These are phyloP conservation scores for Platichthys stellatus DNA, from an alignment of 2,113 vertebrate genomes.

Conservation along the genomic window DNA sequence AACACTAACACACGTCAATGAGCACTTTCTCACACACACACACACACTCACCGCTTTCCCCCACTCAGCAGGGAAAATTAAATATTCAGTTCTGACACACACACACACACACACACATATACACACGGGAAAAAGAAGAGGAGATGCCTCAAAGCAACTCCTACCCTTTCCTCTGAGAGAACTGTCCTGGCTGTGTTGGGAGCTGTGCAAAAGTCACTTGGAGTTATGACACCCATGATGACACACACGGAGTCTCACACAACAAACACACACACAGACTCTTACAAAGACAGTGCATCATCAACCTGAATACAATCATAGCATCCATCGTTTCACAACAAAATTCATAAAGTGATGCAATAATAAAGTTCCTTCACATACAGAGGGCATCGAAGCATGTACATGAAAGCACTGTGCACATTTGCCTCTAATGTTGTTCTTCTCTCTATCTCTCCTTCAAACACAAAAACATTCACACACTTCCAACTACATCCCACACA, in stretches of 20 bases:
- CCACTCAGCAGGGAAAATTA: slow-evolving; percentile 32
- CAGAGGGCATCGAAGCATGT: background rate
- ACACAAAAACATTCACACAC: slow-evolving; percentile 10
- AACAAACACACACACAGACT: background rate
- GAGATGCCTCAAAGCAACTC: slow-evolving; percentile 48
- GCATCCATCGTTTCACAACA: background rate
- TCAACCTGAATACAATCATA: slow-evolving; percentile 23
- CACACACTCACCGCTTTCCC: slow-evolving; percentile 12
- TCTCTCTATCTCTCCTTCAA: slow-evolving; percentile 2
- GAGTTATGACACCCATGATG: slow-evolving; percentile 3
- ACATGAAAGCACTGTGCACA: background rate
- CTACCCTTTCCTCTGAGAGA: slow-evolving; percentile 42
- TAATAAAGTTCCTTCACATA: background rate
- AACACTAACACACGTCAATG: slow-evolving; percentile 55
- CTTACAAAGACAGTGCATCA: slow-evolving; percentile 20
- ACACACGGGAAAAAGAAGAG: background rate
- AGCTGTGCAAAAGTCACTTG: slow-evolving; percentile 7
- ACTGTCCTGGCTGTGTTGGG: slow-evolving; percentile 21
- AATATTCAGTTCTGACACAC: slow-evolving; percentile 59
- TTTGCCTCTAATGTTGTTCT: slow-evolving; percentile 1
- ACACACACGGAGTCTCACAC: slow-evolving; percentile 2
- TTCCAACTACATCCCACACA: background rate
- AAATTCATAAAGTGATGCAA: background rate
- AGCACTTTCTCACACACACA: slow-evolving; percentile 40
- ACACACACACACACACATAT: slow-evolving; percentile 31